These are phyloP conservation scores for Phylloscopus trochilus DNA, from an alignment of 2,113 vertebrate genomes.

Conservation along the genomic window DNA sequence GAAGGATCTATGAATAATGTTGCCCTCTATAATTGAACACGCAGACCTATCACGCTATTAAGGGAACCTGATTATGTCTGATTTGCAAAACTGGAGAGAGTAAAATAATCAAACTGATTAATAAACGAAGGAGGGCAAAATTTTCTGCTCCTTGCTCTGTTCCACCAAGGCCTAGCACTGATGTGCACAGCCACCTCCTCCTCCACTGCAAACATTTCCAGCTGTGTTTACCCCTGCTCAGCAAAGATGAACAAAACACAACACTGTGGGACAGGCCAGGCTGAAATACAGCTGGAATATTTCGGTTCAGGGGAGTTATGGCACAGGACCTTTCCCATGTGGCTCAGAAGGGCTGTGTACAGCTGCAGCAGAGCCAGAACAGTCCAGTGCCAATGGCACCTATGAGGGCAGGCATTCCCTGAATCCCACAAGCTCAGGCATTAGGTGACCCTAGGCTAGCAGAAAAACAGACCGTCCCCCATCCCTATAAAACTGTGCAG, in stretches of 20 bases:
- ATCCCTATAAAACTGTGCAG: background rate
- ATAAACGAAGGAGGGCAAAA: background rate
- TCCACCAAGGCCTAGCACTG: background rate
- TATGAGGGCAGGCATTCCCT: background rate
- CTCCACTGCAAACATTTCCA: background rate
- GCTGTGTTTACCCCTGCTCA: background rate
- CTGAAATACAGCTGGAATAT: background rate
- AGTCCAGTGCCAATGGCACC: background rate
- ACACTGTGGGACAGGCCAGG: no score
- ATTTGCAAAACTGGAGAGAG: background rate
- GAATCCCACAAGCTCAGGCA: background rate
- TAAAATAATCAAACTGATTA: constrained; percentile 28
- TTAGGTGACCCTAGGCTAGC: background rate
- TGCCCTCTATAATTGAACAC: constrained; percentile 15
- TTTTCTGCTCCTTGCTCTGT: background rate
- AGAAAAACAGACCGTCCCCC: rapidly evolving
- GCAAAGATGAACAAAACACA: background rate
- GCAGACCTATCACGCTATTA: background rate
- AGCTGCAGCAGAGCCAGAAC: background rate
- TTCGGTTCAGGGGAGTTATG: background rate
- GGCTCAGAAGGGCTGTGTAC: background rate
- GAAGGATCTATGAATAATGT: background rate
- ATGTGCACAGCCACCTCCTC: background rate
- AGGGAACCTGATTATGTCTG: constrained; percentile 5
- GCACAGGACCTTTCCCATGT: no score